Base-by-base conservation (phyloP, 2,888 invertebrate species). In the Cinara cedri region DNA sequence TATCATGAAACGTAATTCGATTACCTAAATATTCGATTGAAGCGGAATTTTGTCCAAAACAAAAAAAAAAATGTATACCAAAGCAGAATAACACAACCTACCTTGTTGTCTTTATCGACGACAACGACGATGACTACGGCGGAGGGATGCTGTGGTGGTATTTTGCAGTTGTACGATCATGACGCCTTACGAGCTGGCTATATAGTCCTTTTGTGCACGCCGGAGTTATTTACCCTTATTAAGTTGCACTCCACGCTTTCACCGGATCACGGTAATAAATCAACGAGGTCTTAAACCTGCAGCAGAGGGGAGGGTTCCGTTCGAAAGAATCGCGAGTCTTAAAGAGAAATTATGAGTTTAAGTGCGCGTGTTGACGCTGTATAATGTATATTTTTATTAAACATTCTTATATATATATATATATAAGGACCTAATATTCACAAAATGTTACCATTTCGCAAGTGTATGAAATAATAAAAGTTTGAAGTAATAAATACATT, bases 181-280 rank as follows among this genome's bases (percentile, higher is more conserved):
- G 62, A 55, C 21, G 54, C 19, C 42, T 16, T 42, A 54, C 49
- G 16, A 26, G 49, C 16, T 6, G 16, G 65, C 51, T 13, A 19
- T 57, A 24, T 34, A 24, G 63, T 66, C 66, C 24, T 49, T 16
- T 75, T 75, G 57, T 57, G 57, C 26, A n/a, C 21, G 3, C 70
- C 70, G 42, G 60, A 57, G 68, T 78, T 70, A 62, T 70, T 68
- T 78, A 68, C 78, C 70, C 78, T 78, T 70, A 70, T 70, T 70
- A 70, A 78, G 78, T 78, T 70, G 57, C 68, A 78, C 68, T 60
- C 70, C 68, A 62, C 62, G 78, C 70, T 78, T 68, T 78, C 60
- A 42, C 70, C 78, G 68, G 78, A 78, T 68, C 78, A 42, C 21
- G 51, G 70, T 70, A 70, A 78, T 78, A 78, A 78, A 78, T 78